Conservation (phyloP, 2,797 vertebrate genomes). For the Sciurus carolinensis region DNA sequence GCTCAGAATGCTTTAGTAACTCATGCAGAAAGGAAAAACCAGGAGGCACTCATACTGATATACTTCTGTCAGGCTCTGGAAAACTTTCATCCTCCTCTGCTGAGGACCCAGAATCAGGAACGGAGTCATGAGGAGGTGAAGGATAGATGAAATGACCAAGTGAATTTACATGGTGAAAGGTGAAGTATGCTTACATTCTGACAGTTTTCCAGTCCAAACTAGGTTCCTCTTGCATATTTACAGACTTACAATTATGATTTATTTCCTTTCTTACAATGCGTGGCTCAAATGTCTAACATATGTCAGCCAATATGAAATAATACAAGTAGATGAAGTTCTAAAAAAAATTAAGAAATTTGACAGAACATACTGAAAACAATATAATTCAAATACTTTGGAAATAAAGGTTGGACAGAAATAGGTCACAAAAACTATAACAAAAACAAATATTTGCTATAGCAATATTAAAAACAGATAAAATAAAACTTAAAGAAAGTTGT, state of each 20-base stretch:
- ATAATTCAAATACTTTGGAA: background rate
- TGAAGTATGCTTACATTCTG: background rate
- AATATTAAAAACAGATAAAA: background rate
- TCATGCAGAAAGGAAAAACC: background rate
- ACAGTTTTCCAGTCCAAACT: background rate
- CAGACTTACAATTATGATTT: background rate
- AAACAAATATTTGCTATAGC: background rate
- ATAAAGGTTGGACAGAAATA: background rate
- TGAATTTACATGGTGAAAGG: background rate
- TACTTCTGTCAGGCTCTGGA: background rate
- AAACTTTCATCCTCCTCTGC: background rate
- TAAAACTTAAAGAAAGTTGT: background rate
- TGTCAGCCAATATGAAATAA: background rate
- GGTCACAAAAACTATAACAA: background rate
- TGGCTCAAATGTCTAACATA: background rate
- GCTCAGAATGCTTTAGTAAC: background rate
- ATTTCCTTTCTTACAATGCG: background rate
- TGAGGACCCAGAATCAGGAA: background rate
- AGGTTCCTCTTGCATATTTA: background rate
- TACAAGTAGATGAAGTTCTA: background rate
- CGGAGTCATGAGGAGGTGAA: background rate
- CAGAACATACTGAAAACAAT: background rate
- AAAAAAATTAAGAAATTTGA: background rate
- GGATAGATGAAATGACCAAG: background rate
- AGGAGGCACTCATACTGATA: background rate